phyloP scores from a whole-genome alignment of 1,140 invertebrate species.

The Samia ricini region DNA sequence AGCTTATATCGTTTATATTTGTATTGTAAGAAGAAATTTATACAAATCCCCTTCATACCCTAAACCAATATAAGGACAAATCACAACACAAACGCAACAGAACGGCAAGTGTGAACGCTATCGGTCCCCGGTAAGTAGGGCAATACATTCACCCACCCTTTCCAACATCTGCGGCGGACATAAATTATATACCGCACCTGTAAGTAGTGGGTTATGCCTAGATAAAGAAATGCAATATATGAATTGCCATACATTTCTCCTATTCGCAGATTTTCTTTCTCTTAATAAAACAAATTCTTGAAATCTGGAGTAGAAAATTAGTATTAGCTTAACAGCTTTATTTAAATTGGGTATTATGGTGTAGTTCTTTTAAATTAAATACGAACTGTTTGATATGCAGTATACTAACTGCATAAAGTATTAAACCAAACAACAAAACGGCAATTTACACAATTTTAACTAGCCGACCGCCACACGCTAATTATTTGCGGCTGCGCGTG shows the following conservation, averaged over 20 bases:
- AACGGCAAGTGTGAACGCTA: conserved; percentile 35
- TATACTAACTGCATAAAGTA: too few relatives aligned
- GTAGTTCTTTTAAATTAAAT: too few relatives aligned
- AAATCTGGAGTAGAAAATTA: too few relatives aligned
- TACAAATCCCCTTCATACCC: not conserved
- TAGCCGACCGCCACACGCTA: too few relatives aligned
- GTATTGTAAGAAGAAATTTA: not conserved
- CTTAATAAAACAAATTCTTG: too few relatives aligned
- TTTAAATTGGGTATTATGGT: too few relatives aligned
- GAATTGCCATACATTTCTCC: conserved; percentile 19
- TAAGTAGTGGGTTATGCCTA: conserved; percentile 55
- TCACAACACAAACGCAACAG: conserved; percentile 8
- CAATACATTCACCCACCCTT: conserved; percentile 60
- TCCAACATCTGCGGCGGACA: conserved; percentile 48
- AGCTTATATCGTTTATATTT: too few relatives aligned
- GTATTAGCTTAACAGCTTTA: too few relatives aligned
- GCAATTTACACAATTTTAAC: too few relatives aligned
- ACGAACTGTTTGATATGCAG: too few relatives aligned
- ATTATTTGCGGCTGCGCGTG: too few relatives aligned
- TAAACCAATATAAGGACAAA: not conserved
- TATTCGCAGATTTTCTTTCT: not conserved
- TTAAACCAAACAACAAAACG: too few relatives aligned
- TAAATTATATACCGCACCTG: conserved; percentile 67
- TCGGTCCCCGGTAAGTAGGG: conserved; percentile 53
- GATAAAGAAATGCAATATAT: conserved; percentile 66